Evolutionary conservation across 2,888 invertebrate genomes (phyloP), one percentile per base, ranked within the genome.

Genomic region (Leptinotarsa rubiginosa): DNA sequence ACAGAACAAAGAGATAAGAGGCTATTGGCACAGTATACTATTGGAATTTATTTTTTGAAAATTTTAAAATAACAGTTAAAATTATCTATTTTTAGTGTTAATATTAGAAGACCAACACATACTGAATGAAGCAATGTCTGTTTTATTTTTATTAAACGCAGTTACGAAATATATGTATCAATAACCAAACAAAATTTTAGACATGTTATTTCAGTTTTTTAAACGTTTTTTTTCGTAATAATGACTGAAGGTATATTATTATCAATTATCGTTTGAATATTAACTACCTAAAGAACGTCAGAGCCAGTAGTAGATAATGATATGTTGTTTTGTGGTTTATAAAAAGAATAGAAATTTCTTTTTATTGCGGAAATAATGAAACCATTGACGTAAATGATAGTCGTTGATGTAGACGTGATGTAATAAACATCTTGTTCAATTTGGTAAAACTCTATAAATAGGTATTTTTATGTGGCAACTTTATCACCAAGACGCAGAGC

Each of bases 341-440:
- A 71, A 74, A 65, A 69, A 47, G 50, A 73, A 69, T 62, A 47
- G 56, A 75, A 70, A 73, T 72, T 74, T 66, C 69, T 54, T 73
- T 71, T 69, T 69, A 70, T 74, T 75, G 52, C 72, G 77, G 72
- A 77, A 78, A 78, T 79, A 79, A 77, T 74, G 73, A 75, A 73
- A 72, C 56, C 74, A 62, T 76, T 79, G 79, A 78, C 79, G 79
- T 78, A 78, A 75, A 79, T 78, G 76, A 74, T 74, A 66, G 65
- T 67, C 75, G 76, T 62, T 79, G 62, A 62, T 62, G 62, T 62
- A 62, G 25, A 31, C 31, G 56, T 69, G 79, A 78, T 79, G 77
- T 79, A 79, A 79, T 75, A 75, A 75, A 70, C 67, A 50, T 77
- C 68, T 72, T 66, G 73, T 69, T 77, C 72, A 74, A 74, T 77